Conservation (phyloP, 2,113 vertebrate species). For the Bolborhynchus lineola region DNA sequence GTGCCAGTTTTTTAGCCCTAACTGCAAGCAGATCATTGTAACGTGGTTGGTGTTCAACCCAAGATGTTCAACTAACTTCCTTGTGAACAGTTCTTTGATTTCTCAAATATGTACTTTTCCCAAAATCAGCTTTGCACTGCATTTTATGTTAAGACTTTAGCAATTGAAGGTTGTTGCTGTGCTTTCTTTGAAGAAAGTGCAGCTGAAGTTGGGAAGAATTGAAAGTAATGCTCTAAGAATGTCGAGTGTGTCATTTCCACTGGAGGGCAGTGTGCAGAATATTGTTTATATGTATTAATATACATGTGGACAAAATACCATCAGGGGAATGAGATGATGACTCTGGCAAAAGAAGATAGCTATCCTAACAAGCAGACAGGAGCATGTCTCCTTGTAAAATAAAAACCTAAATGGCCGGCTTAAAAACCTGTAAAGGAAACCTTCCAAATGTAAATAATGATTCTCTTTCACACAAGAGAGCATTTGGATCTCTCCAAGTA, state of each 20-base stretch:
- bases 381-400: neutral
- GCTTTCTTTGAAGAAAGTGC: neutral
- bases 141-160: neutral
- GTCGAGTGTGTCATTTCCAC: neutral
- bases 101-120: neutral
- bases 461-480: neutral
- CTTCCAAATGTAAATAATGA: neutral
- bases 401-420: neutral
- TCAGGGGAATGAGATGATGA: neutral
- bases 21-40: neutral
- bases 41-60: neutral
- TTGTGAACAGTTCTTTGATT: neutral
- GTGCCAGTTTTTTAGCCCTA: neutral
- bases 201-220: neutral
- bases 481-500: neutral
- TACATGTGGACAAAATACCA: neutral
- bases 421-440: neutral
- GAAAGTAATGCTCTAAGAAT: neutral
- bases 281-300: conserved; percentile 7
- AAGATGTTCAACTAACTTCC: neutral
- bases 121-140: neutral
- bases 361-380: neutral
- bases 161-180: neutral
- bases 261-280: neutral
- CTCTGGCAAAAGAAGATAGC: neutral